These are phyloP conservation scores for Leiothrix lutea DNA, from an alignment of 2,113 vertebrate genomes.

Conservation along the genomic window DNA sequence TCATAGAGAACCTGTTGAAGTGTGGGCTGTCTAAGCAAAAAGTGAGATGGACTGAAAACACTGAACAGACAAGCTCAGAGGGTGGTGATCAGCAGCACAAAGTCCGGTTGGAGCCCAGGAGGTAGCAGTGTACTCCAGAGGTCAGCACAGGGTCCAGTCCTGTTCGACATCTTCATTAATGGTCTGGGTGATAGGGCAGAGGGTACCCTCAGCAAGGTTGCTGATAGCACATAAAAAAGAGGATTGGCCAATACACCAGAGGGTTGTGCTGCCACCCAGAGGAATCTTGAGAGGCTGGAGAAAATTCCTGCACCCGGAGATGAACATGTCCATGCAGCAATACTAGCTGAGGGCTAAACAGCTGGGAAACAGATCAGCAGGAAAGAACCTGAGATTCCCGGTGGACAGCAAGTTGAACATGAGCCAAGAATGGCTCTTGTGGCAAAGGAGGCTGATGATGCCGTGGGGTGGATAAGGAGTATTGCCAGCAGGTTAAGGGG, in stretches of 20 bases:
- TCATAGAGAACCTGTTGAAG: background rate
- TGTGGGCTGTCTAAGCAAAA: background rate
- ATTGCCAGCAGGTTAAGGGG: background rate
- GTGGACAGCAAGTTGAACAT: background rate
- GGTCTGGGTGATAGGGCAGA: background rate
- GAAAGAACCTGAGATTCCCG: background rate
- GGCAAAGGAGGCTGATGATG: background rate
- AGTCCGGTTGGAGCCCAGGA: background rate
- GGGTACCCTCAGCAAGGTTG: background rate
- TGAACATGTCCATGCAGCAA: background rate
- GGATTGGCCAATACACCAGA: rapidly evolving
- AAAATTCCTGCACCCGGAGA: background rate
- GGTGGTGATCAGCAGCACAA: background rate
- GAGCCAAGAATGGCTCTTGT: background rate
- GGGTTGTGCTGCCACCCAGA: background rate
- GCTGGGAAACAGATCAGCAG: background rate
- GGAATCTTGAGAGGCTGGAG: background rate
- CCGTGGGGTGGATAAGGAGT: rapidly evolving
- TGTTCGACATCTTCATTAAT: background rate
- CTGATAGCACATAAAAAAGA: background rate
- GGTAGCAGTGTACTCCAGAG: rapidly evolving
- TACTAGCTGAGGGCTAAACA: background rate
- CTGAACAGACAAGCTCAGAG: background rate
- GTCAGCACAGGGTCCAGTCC: background rate
- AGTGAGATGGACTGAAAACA: background rate